Percentiles rank a stretch among this genome's conserved stretches.
Conservation (phyloP, 2,113 vertebrate species). For the Erpornis zantholeuca region DNA sequence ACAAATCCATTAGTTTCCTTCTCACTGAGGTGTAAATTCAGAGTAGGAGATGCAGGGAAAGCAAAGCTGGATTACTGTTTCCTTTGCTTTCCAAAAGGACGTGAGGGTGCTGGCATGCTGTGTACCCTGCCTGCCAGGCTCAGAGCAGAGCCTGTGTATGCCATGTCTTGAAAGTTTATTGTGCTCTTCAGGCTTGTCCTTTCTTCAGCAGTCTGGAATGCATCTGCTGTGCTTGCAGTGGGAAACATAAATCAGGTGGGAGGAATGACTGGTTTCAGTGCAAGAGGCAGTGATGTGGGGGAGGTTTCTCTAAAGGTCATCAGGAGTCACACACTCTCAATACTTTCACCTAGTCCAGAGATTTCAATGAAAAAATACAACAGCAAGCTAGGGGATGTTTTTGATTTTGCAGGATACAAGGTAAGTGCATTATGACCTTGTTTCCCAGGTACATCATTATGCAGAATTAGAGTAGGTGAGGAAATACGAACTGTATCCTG, state of each 20-base stretch:
- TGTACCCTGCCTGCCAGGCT: neutral
- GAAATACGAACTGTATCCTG: neutral
- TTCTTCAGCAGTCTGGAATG: neutral
- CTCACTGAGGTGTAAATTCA: neutral
- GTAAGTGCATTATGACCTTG: neutral
- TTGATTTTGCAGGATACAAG: neutral
- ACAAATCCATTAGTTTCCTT: neutral
- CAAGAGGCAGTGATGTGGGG: neutral
- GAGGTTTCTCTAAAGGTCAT: constrained; percentile 8
- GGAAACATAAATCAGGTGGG: neutral
- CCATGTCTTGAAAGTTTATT: neutral
- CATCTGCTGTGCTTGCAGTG: neutral
- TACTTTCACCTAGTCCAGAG: neutral
- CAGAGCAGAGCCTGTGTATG: neutral
- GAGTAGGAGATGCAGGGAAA: neutral
- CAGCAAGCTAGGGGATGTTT: neutral
- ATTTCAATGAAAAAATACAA: neutral
- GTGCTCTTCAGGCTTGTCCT: neutral
- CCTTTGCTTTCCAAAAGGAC: neutral
- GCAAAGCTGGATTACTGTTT: neutral
- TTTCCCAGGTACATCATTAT: neutral
- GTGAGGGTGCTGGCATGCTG: neutral
- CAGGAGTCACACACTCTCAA: neutral
- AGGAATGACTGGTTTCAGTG: neutral
- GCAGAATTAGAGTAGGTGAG: neutral